Base-by-base conservation (phyloP, 37 sponge, comb jelly and placozoan genomes). In the Spongia lamella region DNA sequence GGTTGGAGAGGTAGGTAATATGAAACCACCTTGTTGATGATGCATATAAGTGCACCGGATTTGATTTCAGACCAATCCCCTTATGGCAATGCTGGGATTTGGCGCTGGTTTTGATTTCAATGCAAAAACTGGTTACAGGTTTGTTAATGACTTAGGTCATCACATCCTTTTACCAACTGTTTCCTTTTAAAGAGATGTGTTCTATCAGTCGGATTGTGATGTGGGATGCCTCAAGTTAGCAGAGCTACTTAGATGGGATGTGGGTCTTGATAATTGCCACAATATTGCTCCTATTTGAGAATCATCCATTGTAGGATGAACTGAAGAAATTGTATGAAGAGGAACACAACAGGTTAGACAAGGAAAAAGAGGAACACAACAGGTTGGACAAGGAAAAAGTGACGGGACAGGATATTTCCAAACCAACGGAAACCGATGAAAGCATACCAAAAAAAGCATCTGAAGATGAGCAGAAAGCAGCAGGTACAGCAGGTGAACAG, bases 171-270 rank as follows among this genome's bases (percentile, higher is more conserved):
- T 66, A 0, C 9, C 17, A 5, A 26, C 27, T 32, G 7, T 32
- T 0, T 3, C 32, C 7, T 53, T 21, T 40, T 53, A 25, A 47
- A 87, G 93, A 35, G 97, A 96, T 70, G 93, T 96, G 37, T 96
- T 96, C 39, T 30, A 35, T 16, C 61, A 84, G 60, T 78, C 70
- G 1, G 83, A 65, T 24, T 96, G 97, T 79, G 97, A 96, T 55
- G 77, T 83, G 27, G 91, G 91, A 40, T 91, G 91, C 32, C 22
- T 69, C 56, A 67, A 79, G 30, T 70, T 96, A 19, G 97, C 97
- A 14, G 43, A 64, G 33, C 57, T 80, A 32, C 82, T 96, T 16
- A 94, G 94, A 21, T 90, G 90, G 91, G 89, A 82, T 62, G 97
- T 86, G 43, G 52, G 78, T 26, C 4, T 53, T 11, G 11, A 52